Percentiles rank a stretch among this genome's conserved stretches.
Conservation (phyloP, 2,113 vertebrate genomes). For the Sebastes schlegelii region DNA sequence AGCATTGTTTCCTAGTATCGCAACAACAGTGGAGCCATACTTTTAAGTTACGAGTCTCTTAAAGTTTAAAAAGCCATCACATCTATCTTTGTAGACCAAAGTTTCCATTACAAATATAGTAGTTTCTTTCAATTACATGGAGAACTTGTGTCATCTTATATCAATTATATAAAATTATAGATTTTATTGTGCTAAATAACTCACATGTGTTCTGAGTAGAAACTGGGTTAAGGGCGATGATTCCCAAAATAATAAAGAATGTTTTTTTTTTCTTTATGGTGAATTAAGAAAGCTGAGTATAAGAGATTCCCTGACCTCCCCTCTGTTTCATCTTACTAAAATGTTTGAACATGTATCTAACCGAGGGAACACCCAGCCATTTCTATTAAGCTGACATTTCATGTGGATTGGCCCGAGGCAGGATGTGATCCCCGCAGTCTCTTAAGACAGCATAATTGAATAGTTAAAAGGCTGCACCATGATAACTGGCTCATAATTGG, state of each 20-base stretch:
- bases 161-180: not conserved
- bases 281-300: not conserved
- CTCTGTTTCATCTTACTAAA: constrained; percentile 26
- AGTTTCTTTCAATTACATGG: not conserved
- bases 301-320: constrained; percentile 9
- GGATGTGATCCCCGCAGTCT: constrained; percentile 44
- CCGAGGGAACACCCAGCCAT: constrained; percentile 28
- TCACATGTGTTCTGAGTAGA: not conserved
- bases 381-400: constrained; percentile 49
- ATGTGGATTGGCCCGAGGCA: constrained; percentile 33
- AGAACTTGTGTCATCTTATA: not conserved
- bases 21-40: not conserved
- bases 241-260: not conserved
- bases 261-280: not conserved
- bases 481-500: constrained; percentile 23
- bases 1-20: not conserved
- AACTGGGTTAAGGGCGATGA: not conserved
- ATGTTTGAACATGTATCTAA: constrained; percentile 34
- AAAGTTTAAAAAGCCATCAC: not conserved
- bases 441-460: constrained; percentile 52
- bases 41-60: not conserved
- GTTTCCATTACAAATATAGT: not conserved
- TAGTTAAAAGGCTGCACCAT: constrained; percentile 57
- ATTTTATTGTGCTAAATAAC: not conserved
- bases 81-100: not conserved